phyloP scores from a whole-genome alignment of 2,113 vertebrate species.

The Fregetta grallaria region DNA sequence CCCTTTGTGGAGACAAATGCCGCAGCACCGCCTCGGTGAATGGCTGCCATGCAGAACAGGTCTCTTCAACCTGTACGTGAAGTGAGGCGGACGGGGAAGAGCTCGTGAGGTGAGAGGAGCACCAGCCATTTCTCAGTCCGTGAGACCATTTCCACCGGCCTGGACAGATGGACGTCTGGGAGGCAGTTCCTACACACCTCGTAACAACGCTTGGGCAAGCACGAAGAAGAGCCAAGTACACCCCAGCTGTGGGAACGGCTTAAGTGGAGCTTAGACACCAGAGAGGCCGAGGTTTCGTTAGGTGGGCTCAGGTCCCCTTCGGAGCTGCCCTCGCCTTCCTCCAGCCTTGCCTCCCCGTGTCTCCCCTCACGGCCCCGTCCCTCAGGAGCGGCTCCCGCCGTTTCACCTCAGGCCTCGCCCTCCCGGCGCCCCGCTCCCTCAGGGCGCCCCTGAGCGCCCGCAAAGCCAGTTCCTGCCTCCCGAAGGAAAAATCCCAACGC shows the following conservation, averaged over 20 bases:
- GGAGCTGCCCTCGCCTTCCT: not conserved
- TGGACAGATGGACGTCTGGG: not conserved
- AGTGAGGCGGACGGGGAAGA: fast-evolving
- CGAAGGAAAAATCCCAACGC: no score
- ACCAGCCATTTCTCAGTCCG: not conserved
- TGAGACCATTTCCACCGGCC: not conserved
- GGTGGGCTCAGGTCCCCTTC: not conserved
- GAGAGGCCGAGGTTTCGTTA: not conserved
- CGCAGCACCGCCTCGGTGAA: not conserved
- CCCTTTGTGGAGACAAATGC: not conserved
- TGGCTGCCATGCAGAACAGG: fast-evolving
- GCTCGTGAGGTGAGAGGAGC: not conserved
- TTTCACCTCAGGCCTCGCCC: not conserved
- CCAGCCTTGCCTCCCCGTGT: fast-evolving
- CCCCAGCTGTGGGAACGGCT: not conserved
- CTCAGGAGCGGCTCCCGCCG: fast-evolving
- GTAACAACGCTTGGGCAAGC: no score
- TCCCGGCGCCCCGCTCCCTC: not conserved
- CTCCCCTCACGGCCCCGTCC: fast-evolving
- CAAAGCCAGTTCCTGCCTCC: fast-evolving
- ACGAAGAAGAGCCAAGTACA: fast-evolving
- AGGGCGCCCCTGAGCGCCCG: not conserved
- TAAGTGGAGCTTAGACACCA: not conserved
- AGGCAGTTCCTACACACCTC: not conserved
- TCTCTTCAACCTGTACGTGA: fast-evolving